phyloP scores from a whole-genome alignment of 2,797 vertebrate species.

The Allobates femoralis region DNA sequence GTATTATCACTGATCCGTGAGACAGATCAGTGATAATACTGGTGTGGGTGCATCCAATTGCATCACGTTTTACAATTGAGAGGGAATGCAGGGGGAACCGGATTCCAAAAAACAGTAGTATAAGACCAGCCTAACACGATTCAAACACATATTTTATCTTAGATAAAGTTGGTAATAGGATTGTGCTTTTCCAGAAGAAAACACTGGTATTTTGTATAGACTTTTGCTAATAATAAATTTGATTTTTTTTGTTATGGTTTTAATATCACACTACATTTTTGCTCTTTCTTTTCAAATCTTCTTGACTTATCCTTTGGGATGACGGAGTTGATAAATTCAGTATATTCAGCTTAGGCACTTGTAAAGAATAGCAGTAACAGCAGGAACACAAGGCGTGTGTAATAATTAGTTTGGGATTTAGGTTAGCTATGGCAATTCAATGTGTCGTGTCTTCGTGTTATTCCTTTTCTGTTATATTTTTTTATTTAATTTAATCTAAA shows the following conservation, averaged over 20 bases:
- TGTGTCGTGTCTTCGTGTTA: not conserved
- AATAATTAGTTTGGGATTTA: not conserved
- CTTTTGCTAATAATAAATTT: not conserved
- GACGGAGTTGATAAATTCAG: not conserved
- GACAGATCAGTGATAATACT: too few relatives aligned
- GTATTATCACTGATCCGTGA: too few relatives aligned
- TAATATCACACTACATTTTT: not conserved
- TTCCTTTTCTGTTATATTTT: too few relatives aligned
- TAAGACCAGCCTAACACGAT: too few relatives aligned
- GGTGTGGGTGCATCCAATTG: too few relatives aligned
- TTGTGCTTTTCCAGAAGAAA: not conserved
- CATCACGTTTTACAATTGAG: too few relatives aligned
- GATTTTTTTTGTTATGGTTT: not conserved
- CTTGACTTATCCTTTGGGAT: not conserved
- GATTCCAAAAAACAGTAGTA: too few relatives aligned
- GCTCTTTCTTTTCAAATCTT: not conserved
- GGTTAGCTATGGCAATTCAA: not conserved
- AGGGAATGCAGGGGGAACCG: too few relatives aligned
- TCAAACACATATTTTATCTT: too few relatives aligned
- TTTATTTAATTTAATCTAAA: too few relatives aligned
- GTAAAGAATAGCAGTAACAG: not conserved
- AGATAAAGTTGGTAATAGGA: not conserved
- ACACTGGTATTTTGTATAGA: not conserved
- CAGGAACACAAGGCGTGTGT: not conserved
- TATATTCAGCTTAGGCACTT: not conserved